These are phyloP conservation scores for Emesis russula DNA, from an alignment of 2,888 invertebrate species.

Conservation along the genomic window DNA sequence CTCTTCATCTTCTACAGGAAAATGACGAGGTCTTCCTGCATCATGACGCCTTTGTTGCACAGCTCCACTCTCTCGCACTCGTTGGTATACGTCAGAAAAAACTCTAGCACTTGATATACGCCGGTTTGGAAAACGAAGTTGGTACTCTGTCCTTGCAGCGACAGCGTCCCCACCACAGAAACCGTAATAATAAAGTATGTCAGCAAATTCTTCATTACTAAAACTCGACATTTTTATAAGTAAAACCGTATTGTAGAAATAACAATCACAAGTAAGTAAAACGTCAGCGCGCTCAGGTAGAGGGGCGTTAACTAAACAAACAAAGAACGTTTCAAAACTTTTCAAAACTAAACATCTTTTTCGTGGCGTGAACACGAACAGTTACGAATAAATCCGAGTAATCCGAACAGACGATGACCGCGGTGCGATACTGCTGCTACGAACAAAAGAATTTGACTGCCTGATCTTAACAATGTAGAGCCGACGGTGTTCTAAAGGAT, in stretches of 20 bases:
- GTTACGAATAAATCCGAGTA: slow-evolving; percentile 18
- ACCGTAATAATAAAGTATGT: slow-evolving; percentile 26
- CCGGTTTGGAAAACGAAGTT: slow-evolving; percentile 20
- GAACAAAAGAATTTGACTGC: slow-evolving; percentile 29
- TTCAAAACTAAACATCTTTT: not conserved
- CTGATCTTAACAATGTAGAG: slow-evolving; percentile 13
- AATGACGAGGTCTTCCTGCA: slow-evolving; percentile 24
- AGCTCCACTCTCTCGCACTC: too few relatives aligned
- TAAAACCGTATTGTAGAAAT: not conserved
- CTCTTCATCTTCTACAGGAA: slow-evolving; percentile 22
- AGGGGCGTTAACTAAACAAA: slow-evolving; percentile 27
- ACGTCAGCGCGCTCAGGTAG: slow-evolving; percentile 25
- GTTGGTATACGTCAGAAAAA: slow-evolving; percentile 2
- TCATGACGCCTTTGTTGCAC: not conserved
- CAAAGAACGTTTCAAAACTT: too few relatives aligned
- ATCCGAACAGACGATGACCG: not conserved
- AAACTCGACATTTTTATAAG: slow-evolving; percentile 4
- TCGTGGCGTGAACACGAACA: not conserved
- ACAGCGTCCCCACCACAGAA: slow-evolving; percentile 22
- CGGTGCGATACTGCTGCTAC: not conserved
- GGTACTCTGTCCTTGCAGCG: slow-evolving; percentile 32
- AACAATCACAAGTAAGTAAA: not conserved
- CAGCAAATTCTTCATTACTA: slow-evolving; percentile 21
- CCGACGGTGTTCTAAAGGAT: not conserved
- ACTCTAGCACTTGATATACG: slow-evolving; percentile 24